Evolutionary conservation across 2,797 vertebrate genomes (phyloP), one percentile per base, ranked within the genome.

Genomic region (Peromyscus attwateri): DNA sequence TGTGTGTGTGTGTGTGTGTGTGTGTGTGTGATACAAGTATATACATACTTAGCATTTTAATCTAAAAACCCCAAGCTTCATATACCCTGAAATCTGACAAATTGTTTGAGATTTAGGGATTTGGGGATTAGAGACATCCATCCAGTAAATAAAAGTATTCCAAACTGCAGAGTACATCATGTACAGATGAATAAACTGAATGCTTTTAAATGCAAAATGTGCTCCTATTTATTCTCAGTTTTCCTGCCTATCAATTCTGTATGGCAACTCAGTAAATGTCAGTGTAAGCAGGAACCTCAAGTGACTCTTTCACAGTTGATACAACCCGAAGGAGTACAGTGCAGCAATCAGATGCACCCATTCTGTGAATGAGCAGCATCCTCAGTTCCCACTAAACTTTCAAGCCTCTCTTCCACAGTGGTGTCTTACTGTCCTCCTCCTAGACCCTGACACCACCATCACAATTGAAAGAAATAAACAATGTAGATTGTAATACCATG

Each of bases 381-480:
- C 27, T 52, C 37, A 11, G 4, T 25, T 82, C 9, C 75, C 6
- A 46, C 37, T 64, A 87, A 71, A 34, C 13, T 2, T 91, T 88
- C 17, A 73, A 19, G 3, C 25, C 76, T 25, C 27, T 82, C 37
- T 23, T 77, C 10, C 66, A 79, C 23, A 73, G 34, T 31, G 11
- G 0, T 55, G 34, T 92, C 19, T 46, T 17, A 31, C 3, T 55
- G 1, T 2, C 2, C 11, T 19, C 16, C 6, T 57, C 7, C 14
- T 23, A 40, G 1, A 23, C 11, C 31, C 64, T 85, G 13, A 57
- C 10, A 43, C 29, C 16, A 64, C 27, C n/a, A 57, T 60, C 21
- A 75, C 52, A 60, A 57, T 25, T 52, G 14, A 64, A 91, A 66
- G 55, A 79, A 73, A 40, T 5, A 85, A 62, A 62, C 46, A 71